Conservation (phyloP, 2,888 invertebrate genomes). For the Pristionchus arcanus region DNA sequence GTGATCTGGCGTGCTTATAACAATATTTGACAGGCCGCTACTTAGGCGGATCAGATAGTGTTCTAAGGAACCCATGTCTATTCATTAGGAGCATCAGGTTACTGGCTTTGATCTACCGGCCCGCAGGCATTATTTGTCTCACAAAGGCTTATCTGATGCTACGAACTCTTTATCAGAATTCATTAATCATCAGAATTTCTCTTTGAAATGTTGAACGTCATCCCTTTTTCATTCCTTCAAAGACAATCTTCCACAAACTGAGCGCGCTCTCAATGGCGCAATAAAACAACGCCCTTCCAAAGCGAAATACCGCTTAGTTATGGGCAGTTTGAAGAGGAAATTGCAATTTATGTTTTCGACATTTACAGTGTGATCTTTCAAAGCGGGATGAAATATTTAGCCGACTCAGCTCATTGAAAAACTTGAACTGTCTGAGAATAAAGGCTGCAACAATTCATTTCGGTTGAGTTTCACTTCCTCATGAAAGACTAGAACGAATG, state of each 20-base stretch:
- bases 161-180: background rate
- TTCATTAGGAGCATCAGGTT: conserved; percentile 18
- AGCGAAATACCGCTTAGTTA: background rate
- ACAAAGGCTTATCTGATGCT: background rate
- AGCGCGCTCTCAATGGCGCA: background rate
- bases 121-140: background rate
- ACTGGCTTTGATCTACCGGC: conserved; percentile 7
- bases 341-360: background rate
- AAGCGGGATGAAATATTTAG: background rate
- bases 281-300: conserved; percentile 4
- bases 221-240: background rate
- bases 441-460: background rate
- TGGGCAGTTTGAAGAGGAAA: background rate
- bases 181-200: background rate
- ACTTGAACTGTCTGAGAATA: too few species aligned
- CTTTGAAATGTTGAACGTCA: background rate
- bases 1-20: conserved; percentile 36
- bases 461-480: too few species aligned
- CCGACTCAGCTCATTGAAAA: background rate
- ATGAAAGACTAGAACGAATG: too few species aligned
- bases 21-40: conserved; percentile 35
- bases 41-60: conserved; percentile 40
- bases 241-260: background rate
- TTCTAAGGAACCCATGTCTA: background rate
- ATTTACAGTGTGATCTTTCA: background rate